Evolutionary conservation across 1,140 invertebrate species (phyloP).

Genomic region (Euura lappo): DNA sequence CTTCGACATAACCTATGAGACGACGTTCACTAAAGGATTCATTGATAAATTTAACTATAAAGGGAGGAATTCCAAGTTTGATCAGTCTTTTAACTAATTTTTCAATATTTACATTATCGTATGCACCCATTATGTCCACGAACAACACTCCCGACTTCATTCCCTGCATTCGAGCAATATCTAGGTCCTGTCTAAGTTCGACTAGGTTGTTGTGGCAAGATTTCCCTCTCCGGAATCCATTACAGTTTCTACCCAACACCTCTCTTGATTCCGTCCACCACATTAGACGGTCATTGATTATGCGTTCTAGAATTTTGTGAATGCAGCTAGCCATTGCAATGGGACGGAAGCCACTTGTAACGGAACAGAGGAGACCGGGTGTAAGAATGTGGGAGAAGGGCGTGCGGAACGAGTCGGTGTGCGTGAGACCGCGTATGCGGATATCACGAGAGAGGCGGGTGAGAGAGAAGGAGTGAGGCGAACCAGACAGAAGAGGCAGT

Average conservation of each 20-base stretch:
- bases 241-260: not conserved
- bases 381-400: too few relatives aligned
- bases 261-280: not conserved
- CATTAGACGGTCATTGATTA: not conserved
- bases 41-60: constrained; percentile 19
- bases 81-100: constrained; percentile 9
- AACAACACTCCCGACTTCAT: constrained; percentile 3
- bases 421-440: not conserved
- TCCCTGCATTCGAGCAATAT: not conserved
- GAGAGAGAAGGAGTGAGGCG: too few relatives aligned
- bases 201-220: not conserved
- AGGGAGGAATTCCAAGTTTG: constrained; percentile 6
- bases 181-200: not conserved
- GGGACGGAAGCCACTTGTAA: not conserved
- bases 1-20: constrained; percentile 13
- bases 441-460: constrained; percentile 12
- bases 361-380: not conserved
- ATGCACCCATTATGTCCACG: constrained; percentile 21
- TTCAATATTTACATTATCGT: constrained; percentile 1
- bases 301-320: not conserved
- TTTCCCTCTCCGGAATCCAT: not conserved
- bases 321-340: not conserved
- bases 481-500: constrained; percentile 27
- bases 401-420: too few relatives aligned
- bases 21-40: too few relatives aligned